phyloP scores from a whole-genome alignment of 2,797 vertebrate species.

The Anguilla marmorata region DNA sequence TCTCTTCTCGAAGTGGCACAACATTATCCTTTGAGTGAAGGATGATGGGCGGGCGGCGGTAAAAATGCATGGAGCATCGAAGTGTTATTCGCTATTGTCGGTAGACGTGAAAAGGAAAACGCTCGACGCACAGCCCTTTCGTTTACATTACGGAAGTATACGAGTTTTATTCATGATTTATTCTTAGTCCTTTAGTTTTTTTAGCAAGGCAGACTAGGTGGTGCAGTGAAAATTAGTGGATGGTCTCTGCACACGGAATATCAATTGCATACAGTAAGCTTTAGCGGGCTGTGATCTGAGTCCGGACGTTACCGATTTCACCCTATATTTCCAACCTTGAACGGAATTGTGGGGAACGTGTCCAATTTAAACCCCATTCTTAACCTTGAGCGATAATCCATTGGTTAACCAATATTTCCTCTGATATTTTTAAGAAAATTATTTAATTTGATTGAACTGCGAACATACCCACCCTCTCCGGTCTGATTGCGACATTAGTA shows the following conservation, averaged over 20 bases:
- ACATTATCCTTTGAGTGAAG: background rate
- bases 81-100: background rate
- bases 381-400: background rate
- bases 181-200: background rate
- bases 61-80: background rate
- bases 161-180: background rate
- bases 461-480: background rate
- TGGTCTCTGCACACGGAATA: slow-evolving; percentile 11
- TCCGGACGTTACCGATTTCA: background rate
- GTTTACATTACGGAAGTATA: background rate
- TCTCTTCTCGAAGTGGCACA: background rate
- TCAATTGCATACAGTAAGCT: background rate
- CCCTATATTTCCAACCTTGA: background rate
- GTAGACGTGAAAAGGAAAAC: background rate
- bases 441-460: background rate
- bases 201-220: background rate
- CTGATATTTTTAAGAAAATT: background rate
- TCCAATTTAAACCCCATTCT: background rate
- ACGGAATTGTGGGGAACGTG: background rate
- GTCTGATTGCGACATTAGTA: slow-evolving; percentile 10
- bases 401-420: background rate
- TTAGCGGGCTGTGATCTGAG: background rate
- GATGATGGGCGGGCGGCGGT: background rate
- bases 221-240: background rate
- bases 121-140: background rate